phyloP scores from a whole-genome alignment of 2,888 invertebrate species.

The Limulus polyphemus region DNA sequence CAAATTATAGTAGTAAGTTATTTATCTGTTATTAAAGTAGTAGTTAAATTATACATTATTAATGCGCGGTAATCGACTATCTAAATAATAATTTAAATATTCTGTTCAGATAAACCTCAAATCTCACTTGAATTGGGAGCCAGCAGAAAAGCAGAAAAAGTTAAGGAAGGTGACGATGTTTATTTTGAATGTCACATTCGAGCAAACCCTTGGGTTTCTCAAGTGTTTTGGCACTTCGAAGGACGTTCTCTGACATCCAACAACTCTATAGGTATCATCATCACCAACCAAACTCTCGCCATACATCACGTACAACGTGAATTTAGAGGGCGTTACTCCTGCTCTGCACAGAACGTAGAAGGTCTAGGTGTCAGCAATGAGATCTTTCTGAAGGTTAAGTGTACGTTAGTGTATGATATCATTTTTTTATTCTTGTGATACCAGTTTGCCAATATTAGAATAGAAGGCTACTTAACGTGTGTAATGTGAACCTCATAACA shows the following conservation, averaged over 20 bases:
- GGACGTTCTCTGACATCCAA: slow-evolving; percentile 15
- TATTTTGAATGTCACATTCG: slow-evolving; percentile 22
- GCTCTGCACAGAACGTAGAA: slow-evolving; percentile 22
- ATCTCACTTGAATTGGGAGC: slow-evolving; percentile 19
- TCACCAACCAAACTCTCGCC: slow-evolving; percentile 18
- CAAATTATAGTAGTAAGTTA: no score
- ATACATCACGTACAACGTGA: slow-evolving; percentile 15
- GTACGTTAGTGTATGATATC: slow-evolving; percentile 16
- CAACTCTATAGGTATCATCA: slow-evolving; percentile 18
- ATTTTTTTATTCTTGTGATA: no score
- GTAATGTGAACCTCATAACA: no score
- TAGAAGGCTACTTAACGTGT: no score
- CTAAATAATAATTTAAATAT: no score
- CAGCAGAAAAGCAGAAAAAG: slow-evolving; percentile 17
- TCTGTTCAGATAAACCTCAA: slow-evolving; percentile 18
- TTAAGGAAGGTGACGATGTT: slow-evolving; percentile 22
- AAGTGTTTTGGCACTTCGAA: slow-evolving; percentile 22
- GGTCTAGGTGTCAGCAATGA: slow-evolving; percentile 26
- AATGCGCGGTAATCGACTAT: no score
- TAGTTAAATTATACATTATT: no score
- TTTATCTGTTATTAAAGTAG: no score
- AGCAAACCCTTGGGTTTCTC: slow-evolving; percentile 20
- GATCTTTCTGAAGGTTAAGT: slow-evolving; percentile 26
- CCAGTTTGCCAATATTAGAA: no score
- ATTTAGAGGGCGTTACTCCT: slow-evolving; percentile 14